These are phyloP conservation scores for Pheosia gnoma DNA, from an alignment of 2,888 invertebrate species.

Conservation along the genomic window DNA sequence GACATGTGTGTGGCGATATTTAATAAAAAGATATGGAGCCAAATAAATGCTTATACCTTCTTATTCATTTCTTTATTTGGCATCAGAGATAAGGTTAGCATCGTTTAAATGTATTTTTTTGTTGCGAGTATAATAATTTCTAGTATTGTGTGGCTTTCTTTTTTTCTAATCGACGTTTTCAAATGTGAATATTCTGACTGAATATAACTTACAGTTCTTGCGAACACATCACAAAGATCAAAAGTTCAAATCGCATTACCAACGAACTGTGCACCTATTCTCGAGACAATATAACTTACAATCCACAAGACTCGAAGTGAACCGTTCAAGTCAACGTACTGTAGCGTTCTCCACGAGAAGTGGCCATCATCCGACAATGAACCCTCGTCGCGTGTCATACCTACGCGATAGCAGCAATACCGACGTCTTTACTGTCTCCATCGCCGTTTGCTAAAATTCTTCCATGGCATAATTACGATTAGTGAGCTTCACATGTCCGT, in stretches of 20 bases:
- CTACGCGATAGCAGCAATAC: constrained; percentile 48
- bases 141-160: too few species aligned
- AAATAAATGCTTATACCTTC: too few species aligned
- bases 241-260: constrained; percentile 43
- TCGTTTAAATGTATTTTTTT: too few species aligned
- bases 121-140: too few species aligned
- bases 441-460: constrained; percentile 45
- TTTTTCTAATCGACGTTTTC: constrained; percentile 1
- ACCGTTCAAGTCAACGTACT: constrained; percentile 56
- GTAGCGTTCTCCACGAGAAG: constrained; percentile 42
- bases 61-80: too few species aligned
- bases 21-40: too few species aligned
- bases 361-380: constrained; percentile 50
- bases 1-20: too few species aligned
- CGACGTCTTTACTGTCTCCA: constrained; percentile 69
- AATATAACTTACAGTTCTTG: constrained; percentile 31
- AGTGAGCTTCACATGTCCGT: constrained; percentile 25
- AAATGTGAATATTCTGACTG: constrained; percentile 27
- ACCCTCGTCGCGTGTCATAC: constrained; percentile 54
- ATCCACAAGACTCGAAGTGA: constrained; percentile 23
- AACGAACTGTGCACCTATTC: constrained; percentile 25
- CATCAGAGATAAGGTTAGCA: too few species aligned
- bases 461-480: constrained; percentile 34
- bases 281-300: constrained; percentile 37
- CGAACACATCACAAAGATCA: constrained; percentile 39